Evolutionary conservation across 2,888 invertebrate species (phyloP), one percentile per base, ranked within the genome.

Genomic region (Drosophila pseudotakahashii): DNA sequence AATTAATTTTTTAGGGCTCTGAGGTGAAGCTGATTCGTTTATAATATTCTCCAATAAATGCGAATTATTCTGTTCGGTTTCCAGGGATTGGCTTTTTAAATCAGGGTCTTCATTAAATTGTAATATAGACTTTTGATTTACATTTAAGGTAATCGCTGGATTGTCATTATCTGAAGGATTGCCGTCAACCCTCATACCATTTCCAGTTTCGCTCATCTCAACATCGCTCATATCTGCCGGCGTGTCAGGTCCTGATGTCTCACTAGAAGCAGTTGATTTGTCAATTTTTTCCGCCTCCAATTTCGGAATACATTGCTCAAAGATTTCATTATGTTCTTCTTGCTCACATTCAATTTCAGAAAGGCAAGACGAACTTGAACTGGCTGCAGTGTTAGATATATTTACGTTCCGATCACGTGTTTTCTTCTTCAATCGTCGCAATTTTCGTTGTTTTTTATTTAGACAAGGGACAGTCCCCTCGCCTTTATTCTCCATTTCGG

Each of bases 241-340:
- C 90, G 96, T 96, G 82, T 97, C 97, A 0, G 97, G 97, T 0
- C 97, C 97, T 9, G 97, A 97, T 13, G 97, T 97, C 85, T 96
- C 97, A 2, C 97, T 97, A 0, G 97, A 97, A 10, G 96, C 96
- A 57, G 94, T 94, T 54, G 94, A 94, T 39, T 94, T 94, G 51
- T 42, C 23, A 13, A 16, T 39, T 11, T 36, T 52, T 32, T 73
- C 51, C 23, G 26, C 10, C 1, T 42, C 52, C 39, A 13, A 42
- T 53, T 53, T 9, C 37, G 55, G n/a, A 36, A 14, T 37, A 39
- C 30, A 13, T 10, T 23, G 26, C 2, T 37, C 13, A 14, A 55
- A n/a, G 2, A 13, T 10, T 48, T 52, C n/a, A 53, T 67, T 41
- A 2, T 48, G 50, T 16, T n/a, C 53, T 7, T 41, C 41, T 2